These are phyloP conservation scores for Gulo gulo DNA, from an alignment of 2,113 vertebrate species.

Conservation along the genomic window DNA sequence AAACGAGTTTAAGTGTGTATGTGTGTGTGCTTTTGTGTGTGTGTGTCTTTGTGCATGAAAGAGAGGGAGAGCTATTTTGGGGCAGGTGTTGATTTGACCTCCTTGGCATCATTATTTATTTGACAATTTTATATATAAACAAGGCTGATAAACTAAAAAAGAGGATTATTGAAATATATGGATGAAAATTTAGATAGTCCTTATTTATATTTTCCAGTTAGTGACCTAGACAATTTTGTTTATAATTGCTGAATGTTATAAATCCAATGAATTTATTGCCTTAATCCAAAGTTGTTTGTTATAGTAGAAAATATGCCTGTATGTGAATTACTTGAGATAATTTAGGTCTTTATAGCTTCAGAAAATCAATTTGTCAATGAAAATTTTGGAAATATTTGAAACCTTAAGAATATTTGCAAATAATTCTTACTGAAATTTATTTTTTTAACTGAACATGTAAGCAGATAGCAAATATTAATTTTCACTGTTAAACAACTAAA, in stretches of 20 bases:
- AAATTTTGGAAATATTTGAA: neutral
- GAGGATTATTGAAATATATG: neutral
- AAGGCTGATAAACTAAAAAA: neutral
- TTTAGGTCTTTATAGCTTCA: neutral
- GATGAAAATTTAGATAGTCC: neutral
- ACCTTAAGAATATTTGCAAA: neutral
- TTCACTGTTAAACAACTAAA: neutral
- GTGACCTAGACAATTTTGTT: neutral
- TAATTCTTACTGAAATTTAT: neutral
- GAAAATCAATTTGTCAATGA: neutral
- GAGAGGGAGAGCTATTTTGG: neutral
- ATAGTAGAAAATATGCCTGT: neutral
- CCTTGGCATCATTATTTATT: neutral
- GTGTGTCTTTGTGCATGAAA: neutral
- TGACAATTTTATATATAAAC: neutral
- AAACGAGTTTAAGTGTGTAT: neutral
- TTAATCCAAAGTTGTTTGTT: neutral
- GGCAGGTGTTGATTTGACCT: neutral
- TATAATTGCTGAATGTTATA: neutral
- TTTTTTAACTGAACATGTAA: neutral
- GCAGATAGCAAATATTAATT: neutral
- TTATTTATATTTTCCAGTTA: neutral
- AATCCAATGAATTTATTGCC: neutral
- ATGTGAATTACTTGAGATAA: neutral
- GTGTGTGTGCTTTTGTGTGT: neutral